Evolutionary conservation across 35 echinoderm and acorn worm species (phyloP).

Genomic region (Anneissia japonica): DNA sequence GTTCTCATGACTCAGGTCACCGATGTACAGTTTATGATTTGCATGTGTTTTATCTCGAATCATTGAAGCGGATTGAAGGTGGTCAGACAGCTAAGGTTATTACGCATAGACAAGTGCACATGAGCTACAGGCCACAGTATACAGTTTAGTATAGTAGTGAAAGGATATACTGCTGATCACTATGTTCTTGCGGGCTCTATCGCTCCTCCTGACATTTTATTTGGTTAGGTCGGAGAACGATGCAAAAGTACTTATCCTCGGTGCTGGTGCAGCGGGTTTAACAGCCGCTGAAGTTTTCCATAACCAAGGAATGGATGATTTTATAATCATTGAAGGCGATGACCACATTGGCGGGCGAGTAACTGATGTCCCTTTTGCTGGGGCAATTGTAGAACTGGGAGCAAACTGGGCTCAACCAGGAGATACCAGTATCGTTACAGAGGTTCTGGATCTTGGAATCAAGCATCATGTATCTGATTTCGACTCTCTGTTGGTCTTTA

Average conservation of each 20-base stretch:
- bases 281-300: conserved; percentile 19
- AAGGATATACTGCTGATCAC: too few relatives aligned
- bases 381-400: conserved; percentile 5
- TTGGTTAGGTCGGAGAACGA: neutral
- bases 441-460: neutral
- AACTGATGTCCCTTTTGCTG: conserved; percentile 32
- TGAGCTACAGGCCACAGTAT: too few relatives aligned
- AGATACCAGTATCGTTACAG: neutral
- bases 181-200: too few relatives aligned
- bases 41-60: too few relatives aligned
- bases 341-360: conserved; percentile 28
- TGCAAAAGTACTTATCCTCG: conserved; percentile 36
- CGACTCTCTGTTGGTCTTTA: neutral
- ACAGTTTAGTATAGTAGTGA: too few relatives aligned
- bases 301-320: conserved; percentile 33
- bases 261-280: conserved; percentile 38
- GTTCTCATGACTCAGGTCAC: too few relatives aligned
- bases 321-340: conserved; percentile 35
- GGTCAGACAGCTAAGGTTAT: too few relatives aligned
- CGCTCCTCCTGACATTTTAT: neutral
- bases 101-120: too few relatives aligned
- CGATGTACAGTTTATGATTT: too few relatives aligned
- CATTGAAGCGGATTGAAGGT: too few relatives aligned
- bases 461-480: conserved; percentile 14
- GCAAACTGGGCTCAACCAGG: conserved; percentile 41